Conservation (phyloP, 2,113 vertebrate species). For the Cyphomyrus discorhynchus region DNA sequence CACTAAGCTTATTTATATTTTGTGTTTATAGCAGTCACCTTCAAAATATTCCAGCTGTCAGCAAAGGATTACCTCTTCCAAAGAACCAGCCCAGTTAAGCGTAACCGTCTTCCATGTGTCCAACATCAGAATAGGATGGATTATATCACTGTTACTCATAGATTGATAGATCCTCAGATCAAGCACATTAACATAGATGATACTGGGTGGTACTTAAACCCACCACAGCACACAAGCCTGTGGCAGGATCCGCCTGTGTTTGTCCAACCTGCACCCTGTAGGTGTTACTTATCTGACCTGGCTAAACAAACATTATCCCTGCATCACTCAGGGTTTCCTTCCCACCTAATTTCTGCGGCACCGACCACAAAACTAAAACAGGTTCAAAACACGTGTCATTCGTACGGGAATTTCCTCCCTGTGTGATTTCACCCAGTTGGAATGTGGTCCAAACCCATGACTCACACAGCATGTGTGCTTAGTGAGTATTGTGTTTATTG, state of each 20-base stretch:
- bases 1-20: not conserved
- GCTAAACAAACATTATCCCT: not conserved
- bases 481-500: conserved; percentile 23
- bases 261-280: not conserved
- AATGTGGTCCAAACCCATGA: conserved; percentile 40
- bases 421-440: conserved; percentile 39
- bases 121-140: not conserved
- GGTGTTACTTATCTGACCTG: not conserved
- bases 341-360: not conserved
- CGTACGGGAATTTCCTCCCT: not conserved
- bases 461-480: conserved; percentile 40
- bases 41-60: not conserved
- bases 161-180: not conserved
- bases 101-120: not conserved
- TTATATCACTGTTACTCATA: not conserved
- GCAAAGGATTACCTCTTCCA: not conserved
- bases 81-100: not conserved
- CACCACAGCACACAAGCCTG: not conserved
- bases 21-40: not conserved
- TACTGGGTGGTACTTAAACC: not conserved
- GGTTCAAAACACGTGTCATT: conserved; percentile 25
- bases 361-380: not conserved
- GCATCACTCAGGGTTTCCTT: not conserved
- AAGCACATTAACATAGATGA: not conserved
- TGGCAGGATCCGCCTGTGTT: not conserved